Conservation (phyloP, 2,888 invertebrate genomes). For the Limnephilus lunatus region DNA sequence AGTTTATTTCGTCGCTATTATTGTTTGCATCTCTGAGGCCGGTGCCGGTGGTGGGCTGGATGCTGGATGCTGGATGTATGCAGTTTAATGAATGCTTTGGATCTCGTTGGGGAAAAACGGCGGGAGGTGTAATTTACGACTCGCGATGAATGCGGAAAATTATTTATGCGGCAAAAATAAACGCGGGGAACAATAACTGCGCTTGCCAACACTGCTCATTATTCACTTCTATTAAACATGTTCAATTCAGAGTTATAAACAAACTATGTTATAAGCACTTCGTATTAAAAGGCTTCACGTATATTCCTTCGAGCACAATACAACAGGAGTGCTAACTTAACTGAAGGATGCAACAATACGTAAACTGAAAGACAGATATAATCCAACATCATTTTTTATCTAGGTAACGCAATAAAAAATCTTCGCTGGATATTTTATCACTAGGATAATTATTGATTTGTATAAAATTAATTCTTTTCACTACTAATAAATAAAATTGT, state of each 20-base stretch:
- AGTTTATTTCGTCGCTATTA: not conserved
- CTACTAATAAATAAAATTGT: too few relatives aligned
- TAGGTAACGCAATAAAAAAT: too few relatives aligned
- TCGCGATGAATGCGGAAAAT: constrained; percentile 4
- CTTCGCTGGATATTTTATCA: too few relatives aligned
- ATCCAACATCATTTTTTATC: too few relatives aligned
- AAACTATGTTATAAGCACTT: not conserved
- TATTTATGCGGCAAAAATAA: constrained; percentile 5
- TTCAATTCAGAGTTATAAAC: not conserved
- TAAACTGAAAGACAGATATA: not conserved
- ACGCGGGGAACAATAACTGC: not conserved
- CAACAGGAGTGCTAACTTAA: not conserved
- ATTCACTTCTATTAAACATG: not conserved
- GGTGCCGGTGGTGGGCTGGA: not conserved
- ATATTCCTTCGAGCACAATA: not conserved
- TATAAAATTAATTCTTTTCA: too few relatives aligned
- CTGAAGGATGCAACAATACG: not conserved
- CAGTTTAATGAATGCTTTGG: not conserved
- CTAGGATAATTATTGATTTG: too few relatives aligned
- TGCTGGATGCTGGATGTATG: not conserved
- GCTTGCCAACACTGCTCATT: constrained; percentile 7
- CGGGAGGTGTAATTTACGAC: constrained; percentile 1
- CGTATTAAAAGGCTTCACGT: too few relatives aligned
- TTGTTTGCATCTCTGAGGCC: not conserved
- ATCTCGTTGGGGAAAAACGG: not conserved